Base-by-base conservation (phyloP, 2,113 vertebrate genomes). In the Himantopus leucocephalus region DNA sequence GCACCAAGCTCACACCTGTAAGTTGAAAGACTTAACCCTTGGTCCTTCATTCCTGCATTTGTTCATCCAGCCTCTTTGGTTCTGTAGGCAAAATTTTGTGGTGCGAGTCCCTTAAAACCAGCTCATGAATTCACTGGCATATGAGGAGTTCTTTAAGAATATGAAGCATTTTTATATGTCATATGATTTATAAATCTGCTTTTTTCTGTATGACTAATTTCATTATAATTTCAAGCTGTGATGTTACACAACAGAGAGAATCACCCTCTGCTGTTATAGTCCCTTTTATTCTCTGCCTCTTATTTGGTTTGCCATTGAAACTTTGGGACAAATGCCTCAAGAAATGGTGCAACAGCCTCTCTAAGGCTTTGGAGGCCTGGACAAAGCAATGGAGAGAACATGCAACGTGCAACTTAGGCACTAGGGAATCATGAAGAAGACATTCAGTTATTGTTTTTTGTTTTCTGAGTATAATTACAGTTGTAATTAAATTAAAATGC, bases 201-300 rank as follows among this genome's bases (percentile, higher is more conserved):
- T 94, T 87, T 93, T 94, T 76, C 81, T 72, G 74, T 92, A 70
- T 85, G 74, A 94, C 71, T 88, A 82, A 81, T 96, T 95, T 82
- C 8, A 90, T 94, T 96, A 82, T 82, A 60, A 82, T 91, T 96
- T 97, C 96, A 96, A 96, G 87, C 94, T 97, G 93, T 90, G 90
- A 88, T 94, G 77, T 96, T 97, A 91, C 93, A 91, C 93, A 96
- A 97, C 90, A 82, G 80, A 87, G 39, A 96, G 81, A 93, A 76
- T 94, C 87, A 85, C 53, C 62, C 94, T 93, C 92, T 20, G 53
- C 87, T 96, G 63, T 94, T 88, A 63, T 41, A 84, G 60, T 75
- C 39, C 27, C 48, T 93, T 95, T 96, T 81, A 81, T 96, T 92
- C 84, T 87, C 41, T 94, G 92, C 53, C 53, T 94, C 71, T 88